Base-by-base conservation (phyloP, 2,113 vertebrate genomes). In the Sialia sialis region DNA sequence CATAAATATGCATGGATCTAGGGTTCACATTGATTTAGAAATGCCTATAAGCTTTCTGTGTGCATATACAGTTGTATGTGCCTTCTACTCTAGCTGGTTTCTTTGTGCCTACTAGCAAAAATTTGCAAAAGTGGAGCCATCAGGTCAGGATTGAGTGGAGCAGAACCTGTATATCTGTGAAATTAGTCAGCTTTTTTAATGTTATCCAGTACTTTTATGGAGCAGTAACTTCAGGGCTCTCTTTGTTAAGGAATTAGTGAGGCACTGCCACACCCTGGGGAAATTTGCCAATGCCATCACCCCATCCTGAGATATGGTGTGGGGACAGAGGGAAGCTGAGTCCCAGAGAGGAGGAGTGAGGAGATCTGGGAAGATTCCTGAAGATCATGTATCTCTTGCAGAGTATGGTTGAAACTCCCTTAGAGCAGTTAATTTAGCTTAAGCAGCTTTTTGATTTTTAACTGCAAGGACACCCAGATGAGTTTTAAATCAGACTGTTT, bases 401-500 rank as follows among this genome's bases (percentile, higher is more conserved):
- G 54, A 66, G 30, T 13, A 13, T 70, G 55, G 46, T 36, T 54
- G 63, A 73, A 86, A 81, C 26, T 92, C 30, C 29, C 43, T 59
- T 29, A 48, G 15, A 72, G 38, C 43, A 49, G 62, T 79, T 90
- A 60, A n/a, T 84, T 84, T 44, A 43, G 39, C 26, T 91, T 67
- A 81, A 69, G 36, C 46, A 84, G n/a, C 23, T 34, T 69, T 64
- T 75, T 67, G 29, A 2, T 43, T 93, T 94, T 89, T 73, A 73
- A 30, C 39, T 75, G 13, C 69, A 68, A 52, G 77, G 77, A 66
- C 54, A 75, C 38, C 10, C 6, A 6, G 34, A 75, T 86, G 78
- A 59, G 46, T 78, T 94, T 78, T 91, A 91, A 89, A 89, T 84
- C 56, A 64, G 60, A 32, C 2, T 64, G 3, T 82, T 87, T 93